A percentile compares a stretch with the other conserved stretches of the same genome.
phyloP scores from a whole-genome alignment of 2,113 vertebrate genomes.

The Laticauda laticaudata region DNA sequence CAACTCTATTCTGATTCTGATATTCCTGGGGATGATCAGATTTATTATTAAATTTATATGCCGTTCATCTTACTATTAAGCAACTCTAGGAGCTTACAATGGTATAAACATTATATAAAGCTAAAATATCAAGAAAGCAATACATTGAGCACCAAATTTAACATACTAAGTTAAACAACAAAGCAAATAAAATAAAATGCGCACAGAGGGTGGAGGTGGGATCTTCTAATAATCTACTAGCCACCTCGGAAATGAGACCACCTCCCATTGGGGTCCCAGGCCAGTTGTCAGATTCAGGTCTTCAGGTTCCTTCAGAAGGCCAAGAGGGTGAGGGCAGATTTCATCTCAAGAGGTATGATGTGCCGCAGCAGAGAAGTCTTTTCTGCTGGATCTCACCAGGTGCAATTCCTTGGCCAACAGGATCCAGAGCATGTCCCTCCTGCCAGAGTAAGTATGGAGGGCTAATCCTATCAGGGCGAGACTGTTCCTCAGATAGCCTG shows the following conservation, averaged over 20 bases:
- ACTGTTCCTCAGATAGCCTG: background rate
- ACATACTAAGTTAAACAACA: background rate
- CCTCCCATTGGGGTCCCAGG: background rate
- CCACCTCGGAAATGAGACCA: background rate
- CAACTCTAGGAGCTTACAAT: background rate
- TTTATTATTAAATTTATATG: background rate
- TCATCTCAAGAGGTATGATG: background rate
- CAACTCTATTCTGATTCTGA: no score
- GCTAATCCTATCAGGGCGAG: background rate
- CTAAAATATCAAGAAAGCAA: background rate
- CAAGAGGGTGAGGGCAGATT: background rate
- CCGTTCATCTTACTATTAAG: background rate
- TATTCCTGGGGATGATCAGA: background rate
- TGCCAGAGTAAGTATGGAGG: background rate
- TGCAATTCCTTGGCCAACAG: background rate
- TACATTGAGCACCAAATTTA: background rate
- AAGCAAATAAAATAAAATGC: background rate
- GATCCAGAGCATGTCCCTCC: background rate
- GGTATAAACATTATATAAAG: background rate
- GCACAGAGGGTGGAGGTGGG: background rate
- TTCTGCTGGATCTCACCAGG: background rate
- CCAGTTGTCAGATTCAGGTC: background rate
- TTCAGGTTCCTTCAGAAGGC: background rate
- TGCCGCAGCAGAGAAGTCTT: background rate
- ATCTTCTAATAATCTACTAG: background rate